Evolutionary conservation across 2,113 vertebrate genomes (phyloP), one percentile per base, ranked within the genome.

Genomic region (Ibidorhyncha struthersii): DNA sequence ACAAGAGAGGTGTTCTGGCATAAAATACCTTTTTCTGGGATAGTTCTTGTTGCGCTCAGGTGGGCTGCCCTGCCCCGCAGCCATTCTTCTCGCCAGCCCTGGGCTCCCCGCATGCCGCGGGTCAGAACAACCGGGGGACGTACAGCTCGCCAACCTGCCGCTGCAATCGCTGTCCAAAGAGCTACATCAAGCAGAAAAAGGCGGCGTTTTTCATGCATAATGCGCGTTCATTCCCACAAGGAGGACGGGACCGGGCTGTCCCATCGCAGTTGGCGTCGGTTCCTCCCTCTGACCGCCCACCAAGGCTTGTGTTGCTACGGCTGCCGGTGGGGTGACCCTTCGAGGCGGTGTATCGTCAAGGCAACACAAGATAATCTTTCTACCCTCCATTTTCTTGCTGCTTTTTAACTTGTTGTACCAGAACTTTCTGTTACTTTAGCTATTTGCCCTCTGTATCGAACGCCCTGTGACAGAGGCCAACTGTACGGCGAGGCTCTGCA

Each of bases 161-260:
- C 18, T 11, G 56, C 7, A 4, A 9, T 12, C 56, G 2, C 29
- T 14, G 27, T 11, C 52, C 53, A 3, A 12, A 41, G 61, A 41
- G 41, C 45, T 7, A 14, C 38, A 2, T 26, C 63, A 43, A 32
- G 43, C 30, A 41, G 59, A 12, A 36, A 10, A 58, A 2, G 29
- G 14, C 1, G 8, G 67, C 1, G 7, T 40, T 50, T 45, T 43
- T 19, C 78, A 49, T 1, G 1, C 4, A 7, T 11, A 30, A 27
- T 3, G 7, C 10, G 30, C 3, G 0, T 10, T 38, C 3, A 0
- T 19, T 9, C 2, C n/a, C 3, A 25, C 83, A 3, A 49, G 50
- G 56, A 63, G 62, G 45, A n/a, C 1, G 1, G 30, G 36, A 59
- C 6, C 8, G 2, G 19, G 34, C 36, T 9, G 30, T 50, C 36